Evolutionary conservation across 2,888 invertebrate species (phyloP), one percentile per base, ranked within the genome.

Genomic region (Argyresthia albistria): DNA sequence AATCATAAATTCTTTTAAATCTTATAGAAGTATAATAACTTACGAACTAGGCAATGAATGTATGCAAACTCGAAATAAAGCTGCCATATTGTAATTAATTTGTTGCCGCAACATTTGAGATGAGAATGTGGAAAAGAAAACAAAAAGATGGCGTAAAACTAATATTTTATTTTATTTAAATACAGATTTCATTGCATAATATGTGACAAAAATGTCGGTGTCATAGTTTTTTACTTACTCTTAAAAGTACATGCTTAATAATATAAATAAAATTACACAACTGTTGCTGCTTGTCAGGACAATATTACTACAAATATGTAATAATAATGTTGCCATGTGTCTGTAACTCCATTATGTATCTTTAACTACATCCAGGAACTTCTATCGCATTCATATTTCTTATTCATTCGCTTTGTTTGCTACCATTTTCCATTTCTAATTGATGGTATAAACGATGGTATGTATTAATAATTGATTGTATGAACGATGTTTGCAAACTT

Each of bases 161-260:
- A 72, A 72, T 73, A 72, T 69, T 69, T 71, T 73, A 73, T 71
- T 69, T 69, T 60, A 67, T 64, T 69, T 68, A 70, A 68, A 68
- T 70, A 71, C 67, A 70, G 65, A 60, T 66, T 62, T 66, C 66
- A 63, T 62, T 42, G 35, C 15, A 49, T 49, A 48, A 43, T 49
- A 49, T 15, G 8, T n/a, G 45, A 48, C 39, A 36, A 46, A 52
- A 65, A 65, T 67, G 69, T 65, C 64, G 60, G 69, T 68, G 68
- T 69, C 62, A 58, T 60, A 46, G 46, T 46, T 46, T 46, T 46
- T 46, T 46, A 25, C 10, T 43, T 39, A 46, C 36, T 46, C n/a
- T 56, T 55, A 60, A 58, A 56, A 60, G 56, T 55, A 55, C 55
- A 57, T 46, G 51, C 57, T 58, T 56, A 59, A 57, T 57, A 56